Evolutionary conservation across 23 tunicate genomes (phyloP).

Genomic region (Diplosoma virens): DNA sequence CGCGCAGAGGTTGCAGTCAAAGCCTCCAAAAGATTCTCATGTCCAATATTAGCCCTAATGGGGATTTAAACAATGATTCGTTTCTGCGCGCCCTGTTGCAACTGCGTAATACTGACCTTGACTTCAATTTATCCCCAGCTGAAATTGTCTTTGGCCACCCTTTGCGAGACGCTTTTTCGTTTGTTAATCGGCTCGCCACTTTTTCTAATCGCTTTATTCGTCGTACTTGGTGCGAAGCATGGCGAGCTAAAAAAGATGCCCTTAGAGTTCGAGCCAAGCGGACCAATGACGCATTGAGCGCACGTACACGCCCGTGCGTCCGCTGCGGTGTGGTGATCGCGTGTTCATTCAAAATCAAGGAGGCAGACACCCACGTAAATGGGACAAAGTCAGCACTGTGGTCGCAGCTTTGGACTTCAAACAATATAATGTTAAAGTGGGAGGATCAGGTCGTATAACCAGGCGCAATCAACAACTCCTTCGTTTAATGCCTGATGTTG

Average conservation of each 20-base stretch:
- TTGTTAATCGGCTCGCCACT: background rate
- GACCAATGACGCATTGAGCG: background rate
- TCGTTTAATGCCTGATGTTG: too few species aligned
- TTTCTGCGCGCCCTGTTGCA: background rate
- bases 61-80: background rate
- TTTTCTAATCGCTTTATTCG: conserved; percentile 5
- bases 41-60: background rate
- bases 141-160: background rate
- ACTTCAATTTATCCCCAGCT: background rate
- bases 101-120: background rate
- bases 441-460: background rate
- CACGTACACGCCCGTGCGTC: background rate
- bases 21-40: background rate
- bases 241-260: conserved; percentile 5
- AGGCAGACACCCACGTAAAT: background rate
- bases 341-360: background rate
- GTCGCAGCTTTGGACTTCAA: background rate
- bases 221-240: background rate
- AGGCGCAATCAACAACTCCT: background rate
- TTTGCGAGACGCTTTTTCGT: background rate
- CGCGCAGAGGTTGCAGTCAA: conserved; percentile 1
- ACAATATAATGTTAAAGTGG: background rate
- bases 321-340: background rate
- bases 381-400: background rate
- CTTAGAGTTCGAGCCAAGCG: background rate